These are phyloP conservation scores for Trachemys scripta DNA, from an alignment of 2,113 vertebrate species.

Conservation along the genomic window DNA sequence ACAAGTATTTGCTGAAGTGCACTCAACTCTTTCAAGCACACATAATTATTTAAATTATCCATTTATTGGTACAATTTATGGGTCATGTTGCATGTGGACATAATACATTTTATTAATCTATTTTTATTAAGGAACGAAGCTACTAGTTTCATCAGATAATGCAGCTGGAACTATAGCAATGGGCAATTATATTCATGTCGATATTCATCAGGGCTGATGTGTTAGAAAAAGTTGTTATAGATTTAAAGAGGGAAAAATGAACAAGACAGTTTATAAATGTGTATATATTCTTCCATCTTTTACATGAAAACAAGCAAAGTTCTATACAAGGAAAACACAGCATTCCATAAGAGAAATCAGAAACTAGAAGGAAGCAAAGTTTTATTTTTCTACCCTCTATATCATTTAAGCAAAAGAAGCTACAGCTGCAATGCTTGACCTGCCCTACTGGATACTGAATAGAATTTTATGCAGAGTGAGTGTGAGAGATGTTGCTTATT, in stretches of 20 bases:
- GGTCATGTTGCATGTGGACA: not conserved
- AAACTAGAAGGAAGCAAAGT: constrained; percentile 13
- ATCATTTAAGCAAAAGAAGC: not conserved
- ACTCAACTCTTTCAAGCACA: constrained; percentile 16
- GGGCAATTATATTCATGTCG: not conserved
- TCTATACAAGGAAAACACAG: not conserved
- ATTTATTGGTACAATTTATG: constrained; percentile 5
- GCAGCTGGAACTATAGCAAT: not conserved
- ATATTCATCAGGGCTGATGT: not conserved
- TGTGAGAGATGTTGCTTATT: not conserved
- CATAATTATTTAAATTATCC: not conserved
- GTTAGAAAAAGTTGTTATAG: constrained; percentile 6
- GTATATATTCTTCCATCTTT: not conserved
- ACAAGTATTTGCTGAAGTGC: not conserved
- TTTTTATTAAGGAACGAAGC: constrained; percentile 3
- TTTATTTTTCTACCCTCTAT: not conserved
- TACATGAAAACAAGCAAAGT: not conserved
- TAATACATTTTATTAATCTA: not conserved
- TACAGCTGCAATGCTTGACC: not conserved
- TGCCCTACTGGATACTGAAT: not conserved
- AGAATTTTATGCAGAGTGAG: not conserved
- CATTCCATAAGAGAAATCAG: not conserved
- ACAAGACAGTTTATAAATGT: not conserved
- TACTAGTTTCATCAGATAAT: not conserved
- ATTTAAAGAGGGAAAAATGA: not conserved